Conservation (phyloP, 1,140 invertebrate genomes). For the Zaprionus inermis region DNA sequence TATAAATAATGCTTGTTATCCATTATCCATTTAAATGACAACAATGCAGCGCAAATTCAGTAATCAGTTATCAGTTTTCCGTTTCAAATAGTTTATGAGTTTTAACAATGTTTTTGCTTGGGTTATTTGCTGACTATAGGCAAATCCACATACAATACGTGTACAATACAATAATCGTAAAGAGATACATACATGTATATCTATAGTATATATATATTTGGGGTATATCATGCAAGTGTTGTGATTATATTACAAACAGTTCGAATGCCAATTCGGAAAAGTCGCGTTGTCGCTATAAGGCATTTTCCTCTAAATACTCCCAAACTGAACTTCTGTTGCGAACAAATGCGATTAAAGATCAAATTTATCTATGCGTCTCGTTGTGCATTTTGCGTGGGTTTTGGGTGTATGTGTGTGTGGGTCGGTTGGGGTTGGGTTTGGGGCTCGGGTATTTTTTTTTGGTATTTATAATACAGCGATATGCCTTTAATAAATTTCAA, state of each 20-base stretch:
- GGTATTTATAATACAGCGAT: slow-evolving; percentile 82
- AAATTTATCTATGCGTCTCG: slow-evolving; percentile 37
- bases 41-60: slow-evolving; percentile 67
- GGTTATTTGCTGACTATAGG: slow-evolving; percentile 45
- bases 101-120: slow-evolving; percentile 38
- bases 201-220: slow-evolving; percentile 30
- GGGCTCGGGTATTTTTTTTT: slow-evolving; percentile 21
- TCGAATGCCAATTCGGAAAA: slow-evolving; percentile 29
- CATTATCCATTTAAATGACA: slow-evolving; percentile 61
- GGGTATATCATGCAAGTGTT: slow-evolving; percentile 43
- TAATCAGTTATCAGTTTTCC: slow-evolving; percentile 28
- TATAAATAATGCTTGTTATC: slow-evolving; percentile 52
- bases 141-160: slow-evolving; percentile 41
- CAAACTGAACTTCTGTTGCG: slow-evolving; percentile 9
- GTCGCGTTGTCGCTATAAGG: slow-evolving; percentile 22
- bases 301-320: slow-evolving; percentile 22
- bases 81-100: slow-evolving; percentile 46
- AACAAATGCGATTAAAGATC: slow-evolving; percentile 16
- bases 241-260: slow-evolving; percentile 49
- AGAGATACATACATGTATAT: slow-evolving; percentile 41
- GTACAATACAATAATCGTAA: slow-evolving; percentile 31
- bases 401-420: background rate
- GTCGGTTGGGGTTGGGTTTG: slow-evolving; percentile 5
- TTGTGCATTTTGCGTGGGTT: slow-evolving; percentile 53
- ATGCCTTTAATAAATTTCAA: slow-evolving; percentile 76